phyloP scores from a whole-genome alignment of 1,140 invertebrate species.

The Pseudomyrmex concolor region DNA sequence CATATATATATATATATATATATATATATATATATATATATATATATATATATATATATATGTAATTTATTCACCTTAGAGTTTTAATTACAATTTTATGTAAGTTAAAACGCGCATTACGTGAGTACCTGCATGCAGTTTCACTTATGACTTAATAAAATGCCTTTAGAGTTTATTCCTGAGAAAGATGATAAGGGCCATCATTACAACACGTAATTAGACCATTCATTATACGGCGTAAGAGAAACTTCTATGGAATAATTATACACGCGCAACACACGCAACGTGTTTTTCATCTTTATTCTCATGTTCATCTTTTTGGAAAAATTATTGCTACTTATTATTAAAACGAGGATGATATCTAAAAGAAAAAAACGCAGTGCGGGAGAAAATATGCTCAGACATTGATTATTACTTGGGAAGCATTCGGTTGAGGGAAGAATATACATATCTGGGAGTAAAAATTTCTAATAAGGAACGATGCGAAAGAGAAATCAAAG shows the following conservation, averaged over 20 bases:
- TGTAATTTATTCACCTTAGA: conserved; percentile 11
- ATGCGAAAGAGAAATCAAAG: no score
- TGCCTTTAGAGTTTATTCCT: not conserved
- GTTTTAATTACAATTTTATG: not conserved
- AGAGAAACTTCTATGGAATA: conserved; percentile 1
- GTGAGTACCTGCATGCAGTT: not conserved
- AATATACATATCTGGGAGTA: no score
- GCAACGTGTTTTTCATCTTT: not conserved
- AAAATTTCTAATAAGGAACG: no score
- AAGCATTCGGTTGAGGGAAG: no score
- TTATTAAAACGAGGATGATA: not conserved
- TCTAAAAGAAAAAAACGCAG: no score
- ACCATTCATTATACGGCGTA: conserved; percentile 1
- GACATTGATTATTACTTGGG: no score
- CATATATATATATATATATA: no score
- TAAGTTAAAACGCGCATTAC: not conserved
- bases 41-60: not conserved
- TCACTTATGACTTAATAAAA: conserved; percentile 38
- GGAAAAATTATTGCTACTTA: not conserved
- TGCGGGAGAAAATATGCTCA: no score
- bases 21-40: not conserved
- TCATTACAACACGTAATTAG: conserved; percentile 7
- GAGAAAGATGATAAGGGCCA: not conserved
- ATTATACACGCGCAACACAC: not conserved
- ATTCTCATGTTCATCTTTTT: conserved; percentile 6